Evolutionary conservation across 64 coral and sea anemone genomes (phyloP).

Genomic region (Catalaphyllia jardinei): DNA sequence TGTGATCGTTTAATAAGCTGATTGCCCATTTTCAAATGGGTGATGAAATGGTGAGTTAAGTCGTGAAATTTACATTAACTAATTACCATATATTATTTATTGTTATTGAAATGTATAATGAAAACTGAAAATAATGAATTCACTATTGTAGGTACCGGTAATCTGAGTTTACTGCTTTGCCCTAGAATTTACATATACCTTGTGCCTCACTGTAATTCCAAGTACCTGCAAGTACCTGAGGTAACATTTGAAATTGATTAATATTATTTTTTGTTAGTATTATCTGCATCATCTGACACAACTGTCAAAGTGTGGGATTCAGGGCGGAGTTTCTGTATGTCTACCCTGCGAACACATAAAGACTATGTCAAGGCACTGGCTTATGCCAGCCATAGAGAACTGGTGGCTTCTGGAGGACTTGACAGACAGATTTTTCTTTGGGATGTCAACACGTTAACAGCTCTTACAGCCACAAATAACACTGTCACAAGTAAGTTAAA

Average conservation of each 20-base stretch:
- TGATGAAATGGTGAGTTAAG: too few species aligned
- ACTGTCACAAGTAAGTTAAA: conserved; percentile 92
- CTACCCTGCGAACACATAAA: conserved; percentile 87
- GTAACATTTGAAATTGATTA: not conserved
- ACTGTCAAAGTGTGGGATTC: conserved; percentile 97
- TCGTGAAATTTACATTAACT: too few species aligned
- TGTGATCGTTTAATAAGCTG: too few species aligned
- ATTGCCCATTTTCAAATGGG: too few species aligned
- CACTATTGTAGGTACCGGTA: too few species aligned
- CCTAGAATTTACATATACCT: too few species aligned
- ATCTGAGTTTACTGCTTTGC: too few species aligned
- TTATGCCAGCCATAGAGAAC: conserved; percentile 85
- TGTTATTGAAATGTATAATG: too few species aligned
- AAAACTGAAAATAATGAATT: too few species aligned
- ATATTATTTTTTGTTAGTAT: conserved; percentile 42
- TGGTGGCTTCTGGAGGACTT: conserved; percentile 89
- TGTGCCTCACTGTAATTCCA: too few species aligned
- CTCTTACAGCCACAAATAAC: conserved; percentile 96
- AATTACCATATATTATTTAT: too few species aligned
- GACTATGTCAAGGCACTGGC: conserved; percentile 97
- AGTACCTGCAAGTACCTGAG: too few species aligned
- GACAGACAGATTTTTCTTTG: conserved; percentile 97
- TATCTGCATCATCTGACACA: conserved; percentile 94
- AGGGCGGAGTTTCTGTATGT: conserved; percentile 88
- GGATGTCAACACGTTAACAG: conserved; percentile 99